A percentile compares a stretch with the other conserved stretches of the same genome.
phyloP scores from a whole-genome alignment of 1,140 invertebrate species.

The Drepana arcuata region DNA sequence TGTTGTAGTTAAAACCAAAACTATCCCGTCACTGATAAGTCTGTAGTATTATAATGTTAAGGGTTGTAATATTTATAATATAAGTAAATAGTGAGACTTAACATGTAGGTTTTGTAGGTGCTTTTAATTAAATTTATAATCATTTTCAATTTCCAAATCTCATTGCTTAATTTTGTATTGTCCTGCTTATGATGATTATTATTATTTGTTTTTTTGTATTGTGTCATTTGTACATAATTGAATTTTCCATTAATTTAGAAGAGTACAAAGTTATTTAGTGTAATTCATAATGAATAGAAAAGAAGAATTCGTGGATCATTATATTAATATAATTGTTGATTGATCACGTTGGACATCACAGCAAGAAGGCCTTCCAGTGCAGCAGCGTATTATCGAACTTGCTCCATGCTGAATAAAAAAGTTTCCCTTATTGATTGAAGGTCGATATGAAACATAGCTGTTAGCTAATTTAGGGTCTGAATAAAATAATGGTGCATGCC shows the following conservation, averaged over 20 bases:
- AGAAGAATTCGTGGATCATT: constrained; percentile 12
- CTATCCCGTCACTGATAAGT: constrained; percentile 16
- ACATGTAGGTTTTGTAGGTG: constrained; percentile 25
- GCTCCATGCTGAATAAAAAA: too few relatives aligned
- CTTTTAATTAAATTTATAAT: constrained; percentile 13
- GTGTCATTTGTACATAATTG: constrained; percentile 54
- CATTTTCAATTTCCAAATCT: constrained; percentile 17
- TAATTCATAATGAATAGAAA: constrained; percentile 29
- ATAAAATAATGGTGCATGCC: constrained; percentile 57
- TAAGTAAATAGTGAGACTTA: constrained; percentile 29
- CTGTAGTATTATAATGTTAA: constrained; percentile 30
- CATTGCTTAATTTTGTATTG: constrained; percentile 14
- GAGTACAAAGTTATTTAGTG: constrained; percentile 65
- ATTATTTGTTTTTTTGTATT: constrained; percentile 23
- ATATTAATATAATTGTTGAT: too few relatives aligned
- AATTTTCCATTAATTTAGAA: constrained; percentile 59
- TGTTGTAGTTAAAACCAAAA: constrained; percentile 2
- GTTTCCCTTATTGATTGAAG: neutral
- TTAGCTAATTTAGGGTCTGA: constrained; percentile 40
- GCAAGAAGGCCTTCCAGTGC: too few relatives aligned
- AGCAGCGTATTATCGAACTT: too few relatives aligned
- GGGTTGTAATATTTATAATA: constrained; percentile 33
- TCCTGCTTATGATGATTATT: constrained; percentile 20
- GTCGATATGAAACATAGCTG: constrained; percentile 10
- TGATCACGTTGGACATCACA: too few relatives aligned